Evolutionary conservation across 2,797 vertebrate species (phyloP).

Genomic region (Xiphorhynchus erythropygius): DNA sequence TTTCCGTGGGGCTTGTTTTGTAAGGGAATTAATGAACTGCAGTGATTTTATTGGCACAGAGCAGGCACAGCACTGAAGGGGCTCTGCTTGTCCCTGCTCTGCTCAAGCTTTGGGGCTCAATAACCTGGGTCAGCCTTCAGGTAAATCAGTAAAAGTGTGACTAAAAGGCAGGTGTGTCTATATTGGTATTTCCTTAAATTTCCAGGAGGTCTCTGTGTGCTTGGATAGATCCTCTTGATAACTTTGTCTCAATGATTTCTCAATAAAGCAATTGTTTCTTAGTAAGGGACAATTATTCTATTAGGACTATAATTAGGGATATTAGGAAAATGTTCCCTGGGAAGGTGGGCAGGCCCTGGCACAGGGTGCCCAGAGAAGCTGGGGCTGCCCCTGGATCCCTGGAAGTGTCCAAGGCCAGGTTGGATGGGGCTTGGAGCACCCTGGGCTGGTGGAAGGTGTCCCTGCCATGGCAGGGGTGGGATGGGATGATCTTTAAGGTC

Average conservation of each 20-base stretch:
- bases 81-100: background rate
- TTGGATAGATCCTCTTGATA: background rate
- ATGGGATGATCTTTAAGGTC: too few relatives aligned
- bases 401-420: rapidly evolving
- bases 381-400: background rate
- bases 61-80: rapidly evolving
- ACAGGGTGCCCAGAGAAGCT: background rate
- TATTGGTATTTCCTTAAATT: background rate
- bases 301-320: background rate
- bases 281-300: background rate
- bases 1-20: background rate
- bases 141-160: too few relatives aligned
- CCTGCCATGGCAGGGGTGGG: background rate
- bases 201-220: rapidly evolving
- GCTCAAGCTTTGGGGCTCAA: background rate
- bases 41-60: background rate
- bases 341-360: background rate
- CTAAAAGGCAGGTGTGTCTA: background rate
- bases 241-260: background rate
- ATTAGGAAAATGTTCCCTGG: background rate
- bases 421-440: background rate
- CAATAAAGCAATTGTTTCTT: background rate
- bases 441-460: background rate
- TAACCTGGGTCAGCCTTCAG: background rate
- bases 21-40: background rate